phyloP scores from a whole-genome alignment of 2,888 invertebrate species.

The Plebejus argus region DNA sequence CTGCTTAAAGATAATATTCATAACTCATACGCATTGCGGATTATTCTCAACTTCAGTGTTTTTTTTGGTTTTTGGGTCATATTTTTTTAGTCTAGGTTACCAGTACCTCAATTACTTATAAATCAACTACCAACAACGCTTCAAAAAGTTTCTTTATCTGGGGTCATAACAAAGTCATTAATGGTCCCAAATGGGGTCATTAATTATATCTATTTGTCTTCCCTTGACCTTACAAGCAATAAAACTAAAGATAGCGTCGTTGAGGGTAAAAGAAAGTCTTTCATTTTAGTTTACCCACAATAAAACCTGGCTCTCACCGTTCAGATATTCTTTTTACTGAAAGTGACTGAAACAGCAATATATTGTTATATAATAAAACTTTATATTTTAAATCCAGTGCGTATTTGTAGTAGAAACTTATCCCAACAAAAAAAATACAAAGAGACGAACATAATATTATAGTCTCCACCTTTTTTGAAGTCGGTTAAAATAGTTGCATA shows the following conservation, averaged over 20 bases:
- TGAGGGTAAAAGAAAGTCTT: background rate
- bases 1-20: too few relatives aligned
- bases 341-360: too few relatives aligned
- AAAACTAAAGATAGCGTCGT: conserved; percentile 8
- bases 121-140: conserved; percentile 2
- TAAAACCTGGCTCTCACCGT: background rate
- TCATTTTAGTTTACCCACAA: background rate
- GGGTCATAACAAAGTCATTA: conserved; percentile 26
- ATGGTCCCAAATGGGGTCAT: conserved; percentile 1
- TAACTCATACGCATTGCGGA: too few relatives aligned
- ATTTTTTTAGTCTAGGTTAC: background rate
- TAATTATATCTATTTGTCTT: conserved; percentile 23
- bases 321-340: background rate
- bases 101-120: background rate
- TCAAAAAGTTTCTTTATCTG: conserved; percentile 1
- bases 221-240: background rate
- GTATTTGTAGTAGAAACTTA: too few relatives aligned
- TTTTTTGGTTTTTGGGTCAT: background rate
- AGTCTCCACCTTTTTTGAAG: too few relatives aligned
- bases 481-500: too few relatives aligned
- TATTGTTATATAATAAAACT: too few relatives aligned
- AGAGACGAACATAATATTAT: too few relatives aligned
- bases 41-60: background rate
- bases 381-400: too few relatives aligned
- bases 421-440: too few relatives aligned